Evolutionary conservation across 1,140 invertebrate species (phyloP), one percentile per base, ranked within the genome.

Genomic region (Drosophila chauvacae): DNA sequence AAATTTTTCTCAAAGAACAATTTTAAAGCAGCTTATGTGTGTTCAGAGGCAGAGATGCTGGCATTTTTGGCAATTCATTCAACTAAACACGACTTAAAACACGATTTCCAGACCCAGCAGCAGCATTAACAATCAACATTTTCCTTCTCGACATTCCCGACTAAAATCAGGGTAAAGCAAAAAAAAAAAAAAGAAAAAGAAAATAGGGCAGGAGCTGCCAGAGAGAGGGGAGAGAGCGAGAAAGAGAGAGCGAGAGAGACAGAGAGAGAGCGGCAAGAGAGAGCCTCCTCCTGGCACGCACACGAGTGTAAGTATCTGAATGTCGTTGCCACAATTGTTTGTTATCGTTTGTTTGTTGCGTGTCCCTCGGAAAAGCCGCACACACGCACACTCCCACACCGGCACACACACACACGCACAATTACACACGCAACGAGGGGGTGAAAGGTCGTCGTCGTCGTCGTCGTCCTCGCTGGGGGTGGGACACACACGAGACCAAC

Each of bases 331-430:
- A 53, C 74, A 69, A 77, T 77, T 77, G 73, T 77, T 77, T 77
- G 74, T 77, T 77, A 69, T 77, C 75, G 62, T 69, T 77, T 77
- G 74, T 77, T 77, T 77, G 74, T 77, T 77, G 74, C 74, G 74
- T 77, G 74, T 50, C 39, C 23, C 20, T 18, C 28, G 18, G 23
- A 82, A 60, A 50, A 39, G 23, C 23, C 59, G 42, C 44, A 62
- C 37, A 77, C 65, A 66, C 39, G 39, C 70, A 62, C 53, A 61
- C 37, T 41, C 41, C 53, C 57, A 50, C 41, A 75, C 33, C 11
- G 5, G 13, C 42, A 45, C 42, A 44, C 42, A 57, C 42, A 57
- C 37, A 55, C 48, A 63, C 58, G 58, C 42, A 77, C 26, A 59
- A 51, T 64, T 61, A 20, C 63, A 41, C 74, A 77, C 74, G 74